Percentiles rank a stretch among this genome's conserved stretches.
Conservation (phyloP, 2,113 vertebrate species). For the Bufo bufo region DNA sequence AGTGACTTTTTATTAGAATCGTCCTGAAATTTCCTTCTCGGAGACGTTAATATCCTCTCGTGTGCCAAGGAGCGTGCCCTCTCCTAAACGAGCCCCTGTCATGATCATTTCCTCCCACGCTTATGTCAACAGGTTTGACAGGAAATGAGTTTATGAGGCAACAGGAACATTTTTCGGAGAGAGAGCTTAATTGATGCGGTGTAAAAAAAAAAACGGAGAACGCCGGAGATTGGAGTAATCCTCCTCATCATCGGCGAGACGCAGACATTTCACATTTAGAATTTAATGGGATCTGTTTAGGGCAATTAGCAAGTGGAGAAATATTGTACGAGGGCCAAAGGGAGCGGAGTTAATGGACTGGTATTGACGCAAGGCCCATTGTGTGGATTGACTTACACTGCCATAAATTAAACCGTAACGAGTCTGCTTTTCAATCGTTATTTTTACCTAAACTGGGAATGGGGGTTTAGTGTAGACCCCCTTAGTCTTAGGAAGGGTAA, state of each 20-base stretch:
- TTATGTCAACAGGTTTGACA: slow-evolving; percentile 25
- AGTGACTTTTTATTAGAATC: neutral
- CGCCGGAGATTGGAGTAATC: neutral
- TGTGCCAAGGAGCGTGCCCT: neutral
- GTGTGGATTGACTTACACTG: neutral
- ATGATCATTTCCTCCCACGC: neutral
- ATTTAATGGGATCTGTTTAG: slow-evolving; percentile 35
- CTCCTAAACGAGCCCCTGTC: neutral
- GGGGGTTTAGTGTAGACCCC: neutral
- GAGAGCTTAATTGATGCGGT: slow-evolving; percentile 11
- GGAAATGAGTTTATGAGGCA: slow-evolving; percentile 39
- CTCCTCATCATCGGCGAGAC: neutral
- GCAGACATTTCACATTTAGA: slow-evolving; percentile 16
- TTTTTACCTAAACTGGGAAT: neutral
- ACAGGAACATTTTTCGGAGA: neutral
- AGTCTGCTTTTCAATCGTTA: neutral
- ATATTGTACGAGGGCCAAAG: slow-evolving; percentile 8
- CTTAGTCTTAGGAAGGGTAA: neutral
- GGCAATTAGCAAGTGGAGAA: slow-evolving; percentile 33
- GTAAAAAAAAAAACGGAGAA: neutral
- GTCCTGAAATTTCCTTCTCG: neutral
- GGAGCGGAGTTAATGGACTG: slow-evolving; percentile 18
- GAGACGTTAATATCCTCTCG: neutral
- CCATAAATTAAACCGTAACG: neutral
- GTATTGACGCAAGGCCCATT: neutral